Base-by-base conservation (phyloP, 2,888 invertebrate species). In the Patella pellucida region DNA sequence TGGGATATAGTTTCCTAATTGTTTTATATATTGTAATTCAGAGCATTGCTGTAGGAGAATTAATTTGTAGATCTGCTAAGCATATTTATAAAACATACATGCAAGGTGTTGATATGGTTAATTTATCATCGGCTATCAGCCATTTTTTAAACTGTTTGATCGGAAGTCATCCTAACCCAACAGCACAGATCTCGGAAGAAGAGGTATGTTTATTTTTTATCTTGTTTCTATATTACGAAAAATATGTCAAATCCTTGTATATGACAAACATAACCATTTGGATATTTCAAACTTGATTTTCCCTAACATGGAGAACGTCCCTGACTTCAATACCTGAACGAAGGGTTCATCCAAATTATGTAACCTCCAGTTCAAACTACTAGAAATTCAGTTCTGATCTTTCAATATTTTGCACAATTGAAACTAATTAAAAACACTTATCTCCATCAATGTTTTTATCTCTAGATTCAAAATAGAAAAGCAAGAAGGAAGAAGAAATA, bases 101-200 rank as follows among this genome's bases (percentile, higher is more conserved):
- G 92, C 98, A 98, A 93, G 94, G 94, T 76, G 95, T 96, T 74
- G 98, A 98, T 90, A 93, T 96, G 89, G 96, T 97, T 95, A 95
- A 95, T 89, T 92, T 97, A 80, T 95, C 98, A 0, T 94, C 95
- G 1, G 97, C 96, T 1, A 95, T 97, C 74, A 95, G 97, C 79
- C 99, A 99, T 91, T 99, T 99, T 92, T 93, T 99, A 79, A 99
- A 98, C 92, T 99, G 99, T 89, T 94, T 97, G 88, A 91, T 99
- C 74, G 96, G 97, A 76, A 94, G 95, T 1, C 95, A 94, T 74
- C 92, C 93, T 76, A 93, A 94, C 71, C 93, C 94, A 9, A 93
- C 94, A 88, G 94, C 95, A 0, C 93, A 94, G 81, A 93, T 93
- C 85, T 93, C 93, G 79, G 91, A 93, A 56, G 95, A 95, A 87